Conservation (phyloP, 2,888 invertebrate genomes). For the Rhyacophila evoluta region DNA sequence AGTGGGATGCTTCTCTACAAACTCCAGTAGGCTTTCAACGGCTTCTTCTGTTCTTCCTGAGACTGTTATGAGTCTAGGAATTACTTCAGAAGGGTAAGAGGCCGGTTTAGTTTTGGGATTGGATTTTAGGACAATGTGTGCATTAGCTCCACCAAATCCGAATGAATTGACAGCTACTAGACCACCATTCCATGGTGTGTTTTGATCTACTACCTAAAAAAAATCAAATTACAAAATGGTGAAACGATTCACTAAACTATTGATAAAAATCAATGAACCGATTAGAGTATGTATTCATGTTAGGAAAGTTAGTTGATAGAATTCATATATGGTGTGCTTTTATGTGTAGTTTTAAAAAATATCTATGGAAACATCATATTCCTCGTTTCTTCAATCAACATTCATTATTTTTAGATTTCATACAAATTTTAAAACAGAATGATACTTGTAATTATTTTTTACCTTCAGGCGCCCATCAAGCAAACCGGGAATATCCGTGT, state of each 20-base stretch:
- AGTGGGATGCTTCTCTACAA: constrained; percentile 70
- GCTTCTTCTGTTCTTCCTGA: constrained; percentile 90
- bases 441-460: too few relatives aligned
- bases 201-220: constrained; percentile 80
- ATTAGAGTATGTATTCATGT: too few relatives aligned
- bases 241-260: too few relatives aligned
- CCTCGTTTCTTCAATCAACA: too few relatives aligned
- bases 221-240: too few relatives aligned
- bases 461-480: constrained; percentile 88
- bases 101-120: constrained; percentile 78
- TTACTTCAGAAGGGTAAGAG: constrained; percentile 62
- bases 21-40: constrained; percentile 75
- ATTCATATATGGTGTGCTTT: too few relatives aligned
- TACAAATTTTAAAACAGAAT: too few relatives aligned
- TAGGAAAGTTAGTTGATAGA: too few relatives aligned
- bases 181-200: constrained; percentile 91
- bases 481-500: constrained; percentile 92
- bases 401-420: too few relatives aligned
- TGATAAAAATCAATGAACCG: too few relatives aligned
- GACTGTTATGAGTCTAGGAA: constrained; percentile 79
- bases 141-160: constrained; percentile 98
- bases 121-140: constrained; percentile 88
- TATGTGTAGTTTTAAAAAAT: too few relatives aligned
- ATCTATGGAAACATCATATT: too few relatives aligned
- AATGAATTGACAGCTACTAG: constrained; percentile 95